Base-by-base conservation (phyloP, 2,888 invertebrate species). In the Sepioteuthis lessoniana region DNA sequence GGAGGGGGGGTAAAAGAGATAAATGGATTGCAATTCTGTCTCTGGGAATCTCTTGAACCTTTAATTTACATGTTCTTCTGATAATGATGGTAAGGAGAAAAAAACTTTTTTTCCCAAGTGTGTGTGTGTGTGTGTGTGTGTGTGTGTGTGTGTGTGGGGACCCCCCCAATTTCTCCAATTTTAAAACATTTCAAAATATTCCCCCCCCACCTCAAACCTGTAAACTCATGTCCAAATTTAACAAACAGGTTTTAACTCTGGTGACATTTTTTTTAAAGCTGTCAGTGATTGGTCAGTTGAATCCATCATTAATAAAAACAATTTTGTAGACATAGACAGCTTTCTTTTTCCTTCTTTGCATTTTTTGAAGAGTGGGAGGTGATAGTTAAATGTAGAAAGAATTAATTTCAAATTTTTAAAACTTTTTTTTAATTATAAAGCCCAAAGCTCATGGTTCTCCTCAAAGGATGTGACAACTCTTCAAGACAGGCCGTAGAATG, bases 41-140 rank as follows among this genome's bases (percentile, higher is more conserved):
- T 35, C n/a, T 76, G 76, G 76, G 76, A 76, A 76, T 76, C 76
- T n/a, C n/a, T 55, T 76, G 76, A 76, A 76, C 76, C 76, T 35
- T 76, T 76, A 31, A 76, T 76, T 76, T 76, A 76, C 76, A 76
- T 76, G n/a, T 76, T 76, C n/a, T n/a, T n/a, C n/a, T 76, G 76
- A 76, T 76, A 76, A 5, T 76, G 76, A 76, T 50, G 50, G 50
- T n/a, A 35, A 76, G n/a, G n/a, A n/a, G 19, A 76, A 76, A n/a
- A 76, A 76, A 13, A n/a, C n/a, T 1, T 76, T 35, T 55, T 55
- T 55, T 55, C 21, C 42, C 42, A 42, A 42, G 42, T 21, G 28
- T n/a, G n/a, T n/a, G n/a, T n/a, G n/a, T n/a, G n/a, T n/a, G n/a
- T n/a, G n/a, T n/a, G n/a, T n/a, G n/a, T n/a, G n/a, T n/a, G n/a